These are phyloP conservation scores for Tachysurus fulvidraco DNA, from an alignment of 2,113 vertebrate genomes.

Conservation along the genomic window DNA sequence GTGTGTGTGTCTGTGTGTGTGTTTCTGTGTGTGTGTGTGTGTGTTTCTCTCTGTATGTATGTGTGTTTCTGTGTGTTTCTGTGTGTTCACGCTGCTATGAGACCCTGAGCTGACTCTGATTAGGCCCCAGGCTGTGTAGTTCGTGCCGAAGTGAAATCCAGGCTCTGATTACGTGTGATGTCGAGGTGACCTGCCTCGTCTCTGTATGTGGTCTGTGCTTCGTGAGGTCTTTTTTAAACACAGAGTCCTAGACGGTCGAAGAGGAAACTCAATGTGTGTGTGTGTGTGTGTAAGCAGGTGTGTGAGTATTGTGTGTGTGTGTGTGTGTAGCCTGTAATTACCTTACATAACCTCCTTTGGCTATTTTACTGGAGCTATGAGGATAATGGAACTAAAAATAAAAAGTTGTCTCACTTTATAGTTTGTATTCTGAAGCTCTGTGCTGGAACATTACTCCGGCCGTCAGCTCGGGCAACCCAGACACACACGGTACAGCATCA, in stretches of 20 bases:
- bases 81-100: not conserved
- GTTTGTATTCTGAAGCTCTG: not conserved
- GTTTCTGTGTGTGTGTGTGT: constrained; percentile 18
- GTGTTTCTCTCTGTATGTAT: too few species aligned
- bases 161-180: constrained; percentile 35
- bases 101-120: constrained; percentile 14
- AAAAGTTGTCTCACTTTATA: not conserved
- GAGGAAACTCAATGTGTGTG: not conserved
- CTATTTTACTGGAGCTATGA: not conserved
- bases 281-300: not conserved
- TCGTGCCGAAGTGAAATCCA: constrained; percentile 30
- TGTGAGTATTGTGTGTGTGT: not conserved
- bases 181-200: constrained; percentile 19
- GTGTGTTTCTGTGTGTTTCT: not conserved
- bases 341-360: not conserved
- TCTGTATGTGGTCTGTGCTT: constrained; percentile 25
- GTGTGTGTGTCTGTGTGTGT: constrained; percentile 31
- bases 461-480: not conserved
- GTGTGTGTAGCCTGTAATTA: not conserved
- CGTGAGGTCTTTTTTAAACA: not conserved
- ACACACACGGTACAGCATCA: not conserved
- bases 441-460: not conserved
- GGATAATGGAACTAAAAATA: not conserved
- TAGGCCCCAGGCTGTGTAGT: constrained; percentile 10
- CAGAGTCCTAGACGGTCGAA: not conserved